Evolutionary conservation across 2,888 invertebrate species (phyloP).

Genomic region (Leptopilina syphax): DNA sequence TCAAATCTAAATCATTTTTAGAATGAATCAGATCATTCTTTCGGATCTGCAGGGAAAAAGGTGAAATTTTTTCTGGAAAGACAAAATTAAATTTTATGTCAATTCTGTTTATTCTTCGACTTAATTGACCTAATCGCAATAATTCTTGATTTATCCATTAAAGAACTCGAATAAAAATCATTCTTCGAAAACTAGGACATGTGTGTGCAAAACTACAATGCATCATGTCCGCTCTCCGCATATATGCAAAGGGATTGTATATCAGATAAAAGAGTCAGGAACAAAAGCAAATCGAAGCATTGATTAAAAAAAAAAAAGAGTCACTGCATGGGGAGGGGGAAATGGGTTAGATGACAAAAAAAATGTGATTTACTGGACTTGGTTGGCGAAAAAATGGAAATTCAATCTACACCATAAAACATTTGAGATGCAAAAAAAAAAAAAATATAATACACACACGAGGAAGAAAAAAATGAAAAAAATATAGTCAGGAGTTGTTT

Average conservation of each 20-base stretch:
- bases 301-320: constrained; percentile 3
- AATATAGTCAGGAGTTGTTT: background rate
- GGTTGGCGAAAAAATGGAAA: constrained; percentile 6
- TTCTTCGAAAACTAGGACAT: constrained; percentile 11
- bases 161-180: background rate
- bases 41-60: too few species aligned
- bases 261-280: background rate
- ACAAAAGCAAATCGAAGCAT: constrained; percentile 26
- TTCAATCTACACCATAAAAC: constrained; percentile 25
- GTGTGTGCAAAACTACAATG: background rate
- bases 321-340: too few species aligned
- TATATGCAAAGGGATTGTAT: background rate
- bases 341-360: background rate
- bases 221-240: background rate
- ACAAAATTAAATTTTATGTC: too few species aligned
- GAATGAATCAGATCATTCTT: too few species aligned
- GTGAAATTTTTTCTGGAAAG: too few species aligned
- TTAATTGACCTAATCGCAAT: too few species aligned
- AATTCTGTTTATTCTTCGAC: too few species aligned
- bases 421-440: background rate
- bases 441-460: background rate
- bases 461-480: background rate
- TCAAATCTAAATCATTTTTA: too few species aligned
- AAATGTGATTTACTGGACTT: constrained; percentile 13
- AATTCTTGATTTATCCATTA: too few species aligned